These are phyloP conservation scores for Orchesella flavescens DNA, from an alignment of 2,888 invertebrate species.

Conservation along the genomic window DNA sequence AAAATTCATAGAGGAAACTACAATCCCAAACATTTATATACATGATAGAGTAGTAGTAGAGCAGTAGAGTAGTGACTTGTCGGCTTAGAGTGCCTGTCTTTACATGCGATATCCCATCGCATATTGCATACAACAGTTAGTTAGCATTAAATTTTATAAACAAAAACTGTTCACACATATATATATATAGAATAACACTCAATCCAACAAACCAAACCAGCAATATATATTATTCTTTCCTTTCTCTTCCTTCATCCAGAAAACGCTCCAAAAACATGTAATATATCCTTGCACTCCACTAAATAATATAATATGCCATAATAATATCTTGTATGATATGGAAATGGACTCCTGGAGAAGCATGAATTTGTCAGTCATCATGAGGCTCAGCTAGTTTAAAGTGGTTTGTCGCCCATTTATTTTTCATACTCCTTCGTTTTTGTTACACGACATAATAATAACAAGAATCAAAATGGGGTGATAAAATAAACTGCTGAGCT, in stretches of 20 bases:
- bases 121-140: background rate
- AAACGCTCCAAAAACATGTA: background rate
- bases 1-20: background rate
- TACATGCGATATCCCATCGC: background rate
- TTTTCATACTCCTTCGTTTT: background rate
- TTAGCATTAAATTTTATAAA: background rate
- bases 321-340: background rate
- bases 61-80: background rate
- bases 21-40: background rate
- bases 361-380: conserved; percentile 4
- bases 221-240: conserved; percentile 14
- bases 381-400: no score
- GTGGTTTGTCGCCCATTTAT: no score
- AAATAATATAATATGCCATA: background rate
- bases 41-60: background rate
- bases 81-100: background rate
- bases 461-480: conserved; percentile 12
- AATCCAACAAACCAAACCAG: background rate
- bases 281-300: no score
- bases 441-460: background rate
- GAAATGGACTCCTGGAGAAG: conserved; percentile 7
- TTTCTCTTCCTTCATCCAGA: background rate
- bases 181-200: background rate
- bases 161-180: background rate
- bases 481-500: conserved; percentile 1